A percentile compares a stretch with the other conserved stretches of the same genome.
Conservation (phyloP, 2,888 invertebrate species). For the Tetanocera ferruginea region DNA sequence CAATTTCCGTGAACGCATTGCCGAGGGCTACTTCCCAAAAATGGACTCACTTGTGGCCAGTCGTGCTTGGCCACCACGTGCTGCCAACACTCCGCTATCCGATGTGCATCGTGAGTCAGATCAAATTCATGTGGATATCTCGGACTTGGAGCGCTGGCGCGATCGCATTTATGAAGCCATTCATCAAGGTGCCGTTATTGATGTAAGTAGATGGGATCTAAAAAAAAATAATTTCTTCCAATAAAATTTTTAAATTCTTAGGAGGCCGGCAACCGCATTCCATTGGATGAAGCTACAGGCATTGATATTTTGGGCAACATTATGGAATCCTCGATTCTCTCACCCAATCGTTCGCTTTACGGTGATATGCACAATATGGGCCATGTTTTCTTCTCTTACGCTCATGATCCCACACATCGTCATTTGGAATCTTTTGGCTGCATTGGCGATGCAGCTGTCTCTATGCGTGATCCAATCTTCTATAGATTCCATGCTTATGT, state of each 20-base stretch:
- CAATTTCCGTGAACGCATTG: slow-evolving; percentile 78
- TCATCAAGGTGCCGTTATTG: slow-evolving; percentile 74
- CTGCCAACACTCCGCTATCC: slow-evolving; percentile 72
- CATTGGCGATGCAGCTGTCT: slow-evolving; percentile 87
- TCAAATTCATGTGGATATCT: slow-evolving; percentile 76
- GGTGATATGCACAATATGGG: slow-evolving; percentile 88
- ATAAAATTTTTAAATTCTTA: slow-evolving; percentile 55
- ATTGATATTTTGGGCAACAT: slow-evolving; percentile 86
- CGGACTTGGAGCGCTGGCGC: slow-evolving; percentile 82
- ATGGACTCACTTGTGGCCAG: slow-evolving; percentile 83
- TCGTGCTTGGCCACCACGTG: slow-evolving; percentile 81
- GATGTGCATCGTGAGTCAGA: slow-evolving; percentile 80
- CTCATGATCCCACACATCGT: slow-evolving; percentile 84
- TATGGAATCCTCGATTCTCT: slow-evolving; percentile 80
- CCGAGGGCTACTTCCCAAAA: slow-evolving; percentile 88
- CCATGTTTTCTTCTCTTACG: slow-evolving; percentile 81
- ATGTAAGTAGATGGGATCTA: slow-evolving; percentile 68
- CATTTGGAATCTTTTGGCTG: slow-evolving; percentile 82
- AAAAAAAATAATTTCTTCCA: not conserved
- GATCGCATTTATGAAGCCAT: slow-evolving; percentile 81
- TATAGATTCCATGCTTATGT: slow-evolving; percentile 88
- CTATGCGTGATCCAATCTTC: slow-evolving; percentile 89
- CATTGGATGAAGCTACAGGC: slow-evolving; percentile 77
- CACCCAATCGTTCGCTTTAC: slow-evolving; percentile 79
- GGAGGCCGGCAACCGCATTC: slow-evolving; percentile 74